Evolutionary conservation across 2,888 invertebrate genomes (phyloP).

Genomic region (Agelastica alni): DNA sequence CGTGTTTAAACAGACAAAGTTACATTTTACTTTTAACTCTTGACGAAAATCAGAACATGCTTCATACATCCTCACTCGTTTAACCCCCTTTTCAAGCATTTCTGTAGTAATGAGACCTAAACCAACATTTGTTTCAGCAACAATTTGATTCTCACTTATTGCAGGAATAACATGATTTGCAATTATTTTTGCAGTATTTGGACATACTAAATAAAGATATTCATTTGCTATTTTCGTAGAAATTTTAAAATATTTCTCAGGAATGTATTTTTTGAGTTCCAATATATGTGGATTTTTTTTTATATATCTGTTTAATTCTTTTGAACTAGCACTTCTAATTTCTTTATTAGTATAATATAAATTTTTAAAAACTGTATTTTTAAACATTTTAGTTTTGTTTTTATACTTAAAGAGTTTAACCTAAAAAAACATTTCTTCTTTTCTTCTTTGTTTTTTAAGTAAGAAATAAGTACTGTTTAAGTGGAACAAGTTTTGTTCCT

Average conservation of each 20-base stretch:
- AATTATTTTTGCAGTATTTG: slow-evolving; percentile 40
- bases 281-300: slow-evolving; percentile 26
- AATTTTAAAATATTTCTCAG: slow-evolving; percentile 30
- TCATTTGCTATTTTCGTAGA: slow-evolving; percentile 33
- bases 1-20: no score
- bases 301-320: slow-evolving; percentile 23
- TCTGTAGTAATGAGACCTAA: slow-evolving; percentile 66
- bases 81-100: slow-evolving; percentile 60
- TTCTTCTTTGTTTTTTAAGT: no score
- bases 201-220: slow-evolving; percentile 43
- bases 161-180: slow-evolving; percentile 37
- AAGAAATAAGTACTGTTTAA: no score
- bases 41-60: slow-evolving; percentile 58
- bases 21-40: slow-evolving; percentile 54
- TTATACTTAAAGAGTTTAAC: no score
- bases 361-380: no score
- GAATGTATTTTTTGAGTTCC: slow-evolving; percentile 30
- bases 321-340: slow-evolving; percentile 6
- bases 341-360: not conserved
- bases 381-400: no score
- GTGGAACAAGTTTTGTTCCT: no score
- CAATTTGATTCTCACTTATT: slow-evolving; percentile 45
- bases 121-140: slow-evolving; percentile 74
- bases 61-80: slow-evolving; percentile 66
- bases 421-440: no score